Percentiles rank a stretch among this genome's conserved stretches.
Evolutionary conservation across 2,888 invertebrate genomes (phyloP).

Genomic region (Ceratothoa steindachneri): DNA sequence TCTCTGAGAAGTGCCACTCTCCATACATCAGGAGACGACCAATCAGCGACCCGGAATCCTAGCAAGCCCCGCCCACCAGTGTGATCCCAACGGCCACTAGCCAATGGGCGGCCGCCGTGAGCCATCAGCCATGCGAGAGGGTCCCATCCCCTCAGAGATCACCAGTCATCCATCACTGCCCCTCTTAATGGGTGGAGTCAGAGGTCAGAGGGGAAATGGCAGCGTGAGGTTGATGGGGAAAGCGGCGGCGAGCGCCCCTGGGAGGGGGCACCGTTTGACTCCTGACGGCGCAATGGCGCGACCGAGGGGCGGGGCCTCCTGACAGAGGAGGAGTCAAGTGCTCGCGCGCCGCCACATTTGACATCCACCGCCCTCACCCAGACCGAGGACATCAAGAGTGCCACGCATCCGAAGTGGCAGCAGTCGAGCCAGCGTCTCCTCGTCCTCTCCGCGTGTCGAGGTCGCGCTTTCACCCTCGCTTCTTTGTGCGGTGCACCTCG

Average conservation of each 20-base stretch:
- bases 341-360: not conserved
- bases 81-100: conserved; percentile 29
- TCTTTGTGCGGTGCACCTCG: too few species aligned
- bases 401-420: not conserved
- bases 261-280: not conserved
- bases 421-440: not conserved
- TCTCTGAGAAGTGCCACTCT: conserved; percentile 47
- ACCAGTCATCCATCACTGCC: conserved; percentile 2
- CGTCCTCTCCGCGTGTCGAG: too few species aligned
- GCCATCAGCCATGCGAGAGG: not conserved
- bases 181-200: not conserved
- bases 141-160: conserved; percentile 1
- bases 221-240: not conserved
- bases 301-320: not conserved
- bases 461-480: too few species aligned
- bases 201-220: not conserved
- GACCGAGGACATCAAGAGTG: conserved; percentile 3
- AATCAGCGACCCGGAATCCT: conserved; percentile 26
- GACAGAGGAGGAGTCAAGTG: conserved; percentile 12
- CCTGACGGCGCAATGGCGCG: not conserved
- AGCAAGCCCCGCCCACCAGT: conserved; percentile 34
- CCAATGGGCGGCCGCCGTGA: conserved; percentile 29
- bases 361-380: not conserved
- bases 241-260: not conserved
- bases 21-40: conserved; percentile 46